Evolutionary conservation across 64 coral and sea anemone species (phyloP), one percentile per base, ranked within the genome.

Genomic region (Exaiptasia diaphana): DNA sequence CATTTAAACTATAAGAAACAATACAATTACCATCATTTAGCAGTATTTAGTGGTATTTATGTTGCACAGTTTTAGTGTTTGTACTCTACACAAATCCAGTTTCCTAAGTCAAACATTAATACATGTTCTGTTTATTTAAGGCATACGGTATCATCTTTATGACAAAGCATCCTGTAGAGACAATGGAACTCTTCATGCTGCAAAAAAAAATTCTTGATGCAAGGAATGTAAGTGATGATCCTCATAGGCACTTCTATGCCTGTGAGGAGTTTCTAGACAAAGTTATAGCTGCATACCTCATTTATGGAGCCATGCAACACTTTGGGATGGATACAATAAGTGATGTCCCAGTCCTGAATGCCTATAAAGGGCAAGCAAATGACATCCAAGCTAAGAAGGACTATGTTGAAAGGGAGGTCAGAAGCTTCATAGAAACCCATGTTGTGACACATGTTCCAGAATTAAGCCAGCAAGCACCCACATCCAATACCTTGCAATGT

Each of bases 151-250:
- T n/a, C 42, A 83, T 26, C 41, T 70, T 15, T 83, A 80, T 56
- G 44, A 40, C 17, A 64, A 35, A 2, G 3, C 32, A 4, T 80
- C 77, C 61, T 53, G 33, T 12, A 80, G 77, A 42, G 77, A 80
- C 33, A 38, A 35, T 0, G 76, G 76, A 1, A 79, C 76, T 5
- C 36, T 80, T 0, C 64, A 80, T 41, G 26, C 27, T 21, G 39
- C 40, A n/a, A 12, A 40, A 38, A 80, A 80, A n/a, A n/a, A n/a
- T n/a, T n/a, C n/a, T 91, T 24, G 73, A 91, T 79, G 88, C 88
- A 24, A 38, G 88, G 49, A 91, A 76, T 83, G 87, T 83, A 7
- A 54, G 55, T 9, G 17, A 41, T 74, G 71, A 82, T 33, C 87
- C 87, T 0, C 69, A 90, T 37, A 90, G 76, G 22, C 50, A 43